Evolutionary conservation across 1,140 invertebrate species (phyloP).

Genomic region (Meteorus sp.): DNA sequence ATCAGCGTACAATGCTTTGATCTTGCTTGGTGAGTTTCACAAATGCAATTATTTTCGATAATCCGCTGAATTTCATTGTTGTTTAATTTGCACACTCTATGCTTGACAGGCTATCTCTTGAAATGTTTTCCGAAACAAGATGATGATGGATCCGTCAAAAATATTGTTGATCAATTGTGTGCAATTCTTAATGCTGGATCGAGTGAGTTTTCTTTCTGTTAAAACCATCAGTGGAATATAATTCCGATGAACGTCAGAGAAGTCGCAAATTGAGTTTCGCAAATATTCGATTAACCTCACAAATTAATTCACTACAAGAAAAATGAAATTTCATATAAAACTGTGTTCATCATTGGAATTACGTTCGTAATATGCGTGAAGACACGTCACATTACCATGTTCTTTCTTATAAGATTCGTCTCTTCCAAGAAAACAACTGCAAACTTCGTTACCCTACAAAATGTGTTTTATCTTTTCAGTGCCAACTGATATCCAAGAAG

Average conservation of each 20-base stretch:
- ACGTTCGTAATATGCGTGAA: too few species aligned
- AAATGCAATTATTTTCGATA: neutral
- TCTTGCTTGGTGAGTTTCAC: constrained; percentile 40
- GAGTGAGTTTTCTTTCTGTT: constrained; percentile 41
- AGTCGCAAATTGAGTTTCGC: neutral
- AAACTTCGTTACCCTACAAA: too few species aligned
- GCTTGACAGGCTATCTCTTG: constrained; percentile 43
- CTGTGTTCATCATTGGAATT: too few species aligned
- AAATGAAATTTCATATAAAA: too few species aligned
- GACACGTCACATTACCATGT: too few species aligned
- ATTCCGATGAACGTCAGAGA: neutral
- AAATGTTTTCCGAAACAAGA: constrained; percentile 38
- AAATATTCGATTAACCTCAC: neutral
- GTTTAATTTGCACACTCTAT: constrained; percentile 4
- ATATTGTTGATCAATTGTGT: constrained; percentile 42
- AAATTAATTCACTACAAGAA: too few species aligned
- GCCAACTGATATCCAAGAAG: constrained; percentile 44
- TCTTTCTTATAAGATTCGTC: too few species aligned
- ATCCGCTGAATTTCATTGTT: neutral
- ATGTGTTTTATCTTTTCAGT: constrained; percentile 32
- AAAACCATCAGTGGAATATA: too few species aligned
- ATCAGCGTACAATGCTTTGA: constrained; percentile 38
- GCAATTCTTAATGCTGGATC: constrained; percentile 38
- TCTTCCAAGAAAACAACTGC: too few species aligned
- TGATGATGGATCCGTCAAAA: constrained; percentile 29